A percentile compares a stretch with the other conserved stretches of the same genome.
These are phyloP conservation scores for Neodiprion virginianus DNA, from an alignment of 1,140 invertebrate species.

Conservation along the genomic window DNA sequence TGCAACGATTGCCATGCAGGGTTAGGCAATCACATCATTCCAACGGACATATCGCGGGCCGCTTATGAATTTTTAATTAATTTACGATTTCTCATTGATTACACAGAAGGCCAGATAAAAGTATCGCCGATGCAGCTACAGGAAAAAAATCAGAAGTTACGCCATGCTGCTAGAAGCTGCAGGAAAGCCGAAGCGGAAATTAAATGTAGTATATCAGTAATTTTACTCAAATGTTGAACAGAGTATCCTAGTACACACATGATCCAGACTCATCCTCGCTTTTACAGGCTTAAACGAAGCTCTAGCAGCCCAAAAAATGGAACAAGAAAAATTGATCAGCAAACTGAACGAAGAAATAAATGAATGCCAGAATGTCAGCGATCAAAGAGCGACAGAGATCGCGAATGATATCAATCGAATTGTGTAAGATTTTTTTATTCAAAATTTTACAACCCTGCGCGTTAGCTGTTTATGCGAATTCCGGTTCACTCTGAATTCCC, in stretches of 20 bases:
- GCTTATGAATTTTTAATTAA: background rate
- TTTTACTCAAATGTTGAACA: no score
- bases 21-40: background rate
- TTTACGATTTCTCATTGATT: background rate
- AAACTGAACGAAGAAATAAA: background rate
- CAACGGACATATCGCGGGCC: background rate
- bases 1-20: background rate
- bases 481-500: background rate
- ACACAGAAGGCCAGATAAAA: background rate
- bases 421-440: background rate
- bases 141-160: background rate
- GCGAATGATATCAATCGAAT: background rate
- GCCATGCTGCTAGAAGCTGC: background rate
- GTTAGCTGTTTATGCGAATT: background rate
- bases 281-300: background rate
- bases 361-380: background rate
- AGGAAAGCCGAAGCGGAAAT: slow-evolving; percentile 11
- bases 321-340: background rate
- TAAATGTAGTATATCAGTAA: background rate
- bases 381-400: slow-evolving; percentile 6
- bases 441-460: background rate
- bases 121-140: background rate
- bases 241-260: background rate
- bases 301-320: background rate
- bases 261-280: background rate